A percentile compares a stretch with the other conserved stretches of the same genome.
These are phyloP conservation scores for Scaptodrosophila lebanonensis DNA, from an alignment of 1,140 invertebrate genomes.

Conservation along the genomic window DNA sequence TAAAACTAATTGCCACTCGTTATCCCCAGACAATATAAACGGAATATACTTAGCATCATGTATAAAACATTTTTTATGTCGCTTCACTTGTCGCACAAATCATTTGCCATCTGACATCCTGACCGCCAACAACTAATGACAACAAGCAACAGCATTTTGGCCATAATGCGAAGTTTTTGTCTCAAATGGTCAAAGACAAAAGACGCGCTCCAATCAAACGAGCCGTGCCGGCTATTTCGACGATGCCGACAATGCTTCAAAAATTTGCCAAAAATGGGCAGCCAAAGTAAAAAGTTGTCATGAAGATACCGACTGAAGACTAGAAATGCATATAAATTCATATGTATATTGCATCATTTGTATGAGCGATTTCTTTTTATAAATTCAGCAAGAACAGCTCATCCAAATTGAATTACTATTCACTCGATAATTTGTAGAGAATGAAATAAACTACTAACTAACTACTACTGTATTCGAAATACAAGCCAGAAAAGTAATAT, in stretches of 20 bases:
- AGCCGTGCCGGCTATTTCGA: slow-evolving; percentile 59
- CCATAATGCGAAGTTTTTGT: slow-evolving; percentile 42
- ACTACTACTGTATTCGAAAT: too few relatives aligned
- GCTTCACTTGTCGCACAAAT: slow-evolving; percentile 49
- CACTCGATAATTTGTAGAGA: too few relatives aligned
- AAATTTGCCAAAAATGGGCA: slow-evolving; percentile 56
- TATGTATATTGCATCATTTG: too few relatives aligned
- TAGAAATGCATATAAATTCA: not conserved
- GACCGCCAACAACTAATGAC: slow-evolving; percentile 64
- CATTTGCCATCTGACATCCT: slow-evolving; percentile 65
- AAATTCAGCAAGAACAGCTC: too few relatives aligned
- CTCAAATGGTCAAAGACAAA: slow-evolving; percentile 17
- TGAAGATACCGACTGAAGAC: slow-evolving; percentile 23
- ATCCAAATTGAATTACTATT: too few relatives aligned
- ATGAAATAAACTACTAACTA: too few relatives aligned
- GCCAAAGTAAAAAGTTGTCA: slow-evolving; percentile 20
- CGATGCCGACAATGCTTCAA: slow-evolving; percentile 34
- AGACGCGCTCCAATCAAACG: slow-evolving; percentile 51
- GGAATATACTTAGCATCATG: too few relatives aligned
- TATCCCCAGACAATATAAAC: slow-evolving; percentile 36
- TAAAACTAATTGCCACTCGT: slow-evolving; percentile 50
- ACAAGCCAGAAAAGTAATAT: too few relatives aligned
- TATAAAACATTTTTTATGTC: slow-evolving; percentile 14
- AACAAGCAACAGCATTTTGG: slow-evolving; percentile 55
- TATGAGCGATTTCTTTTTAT: too few relatives aligned